A percentile compares a stretch with the other conserved stretches of the same genome.
These are phyloP conservation scores for Chromobotia macracanthus DNA, from an alignment of 2,797 vertebrate species.

Conservation along the genomic window DNA sequence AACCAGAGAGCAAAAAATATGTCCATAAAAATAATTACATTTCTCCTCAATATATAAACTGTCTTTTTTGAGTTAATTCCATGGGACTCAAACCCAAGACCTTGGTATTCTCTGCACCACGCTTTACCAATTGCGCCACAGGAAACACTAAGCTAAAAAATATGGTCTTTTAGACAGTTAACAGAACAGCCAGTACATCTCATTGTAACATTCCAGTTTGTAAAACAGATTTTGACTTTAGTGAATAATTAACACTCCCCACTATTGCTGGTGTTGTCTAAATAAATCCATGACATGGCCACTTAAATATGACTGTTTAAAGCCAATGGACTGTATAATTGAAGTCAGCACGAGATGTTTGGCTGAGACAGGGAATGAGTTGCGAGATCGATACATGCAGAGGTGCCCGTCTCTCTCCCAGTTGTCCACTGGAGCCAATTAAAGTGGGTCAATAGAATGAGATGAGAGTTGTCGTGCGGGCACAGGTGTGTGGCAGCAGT, in stretches of 20 bases:
- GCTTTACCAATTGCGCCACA: too few species aligned
- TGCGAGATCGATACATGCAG: constrained; percentile 38
- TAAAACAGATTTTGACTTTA: too few species aligned
- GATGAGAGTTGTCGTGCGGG: constrained; percentile 24
- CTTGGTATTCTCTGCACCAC: too few species aligned
- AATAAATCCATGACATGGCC: background rate
- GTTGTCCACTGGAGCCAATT: constrained; percentile 51
- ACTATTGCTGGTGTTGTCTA: background rate
- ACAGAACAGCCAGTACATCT: too few species aligned
- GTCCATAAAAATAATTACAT: background rate
- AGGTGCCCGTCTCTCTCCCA: background rate
- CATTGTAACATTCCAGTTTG: too few species aligned
- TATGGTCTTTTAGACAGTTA: too few species aligned
- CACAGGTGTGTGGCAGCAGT: constrained; percentile 49
- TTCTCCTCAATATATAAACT: too few species aligned
- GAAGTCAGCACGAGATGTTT: constrained; percentile 24
- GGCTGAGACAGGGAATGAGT: constrained; percentile 1
- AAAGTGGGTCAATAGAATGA: constrained; percentile 51
- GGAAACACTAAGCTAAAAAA: too few species aligned
- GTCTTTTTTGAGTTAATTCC: too few species aligned
- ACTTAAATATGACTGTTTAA: background rate
- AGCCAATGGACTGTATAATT: constrained; percentile 1
- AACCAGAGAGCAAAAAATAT: constrained; percentile 9
- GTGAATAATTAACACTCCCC: too few species aligned
- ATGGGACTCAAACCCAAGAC: too few species aligned